Percentiles rank a stretch among this genome's conserved stretches.
Evolutionary conservation across 1,140 invertebrate species (phyloP).

Genomic region (Hypsibius dujardini): DNA sequence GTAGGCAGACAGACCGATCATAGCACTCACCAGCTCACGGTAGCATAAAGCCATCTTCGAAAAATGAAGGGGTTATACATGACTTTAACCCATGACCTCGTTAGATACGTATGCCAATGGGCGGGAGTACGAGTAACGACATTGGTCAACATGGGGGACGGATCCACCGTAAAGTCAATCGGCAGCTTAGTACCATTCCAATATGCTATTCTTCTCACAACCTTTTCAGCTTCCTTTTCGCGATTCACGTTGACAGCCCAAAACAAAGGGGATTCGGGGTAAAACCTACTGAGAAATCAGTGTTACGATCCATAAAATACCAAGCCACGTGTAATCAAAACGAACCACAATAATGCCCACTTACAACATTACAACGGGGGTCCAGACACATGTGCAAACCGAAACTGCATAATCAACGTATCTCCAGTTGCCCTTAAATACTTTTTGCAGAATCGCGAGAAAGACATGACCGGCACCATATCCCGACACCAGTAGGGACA

Average conservation of each 20-base stretch:
- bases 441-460: neutral
- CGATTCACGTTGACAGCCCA: neutral
- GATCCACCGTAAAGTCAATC: neutral
- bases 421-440: neutral
- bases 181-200: neutral
- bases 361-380: constrained; percentile 1
- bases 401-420: neutral
- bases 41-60: neutral
- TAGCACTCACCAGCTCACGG: neutral
- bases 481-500: neutral
- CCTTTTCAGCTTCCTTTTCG: neutral
- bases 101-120: neutral
- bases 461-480: neutral
- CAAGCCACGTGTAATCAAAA: neutral
- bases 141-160: neutral
- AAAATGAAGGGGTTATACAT: constrained; percentile 6
- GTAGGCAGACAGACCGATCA: too few relatives aligned
- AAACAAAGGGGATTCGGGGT: neutral
- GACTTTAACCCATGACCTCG: neutral
- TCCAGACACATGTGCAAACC: neutral
- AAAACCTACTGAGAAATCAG: neutral
- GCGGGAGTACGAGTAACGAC: neutral
- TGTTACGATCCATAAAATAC: neutral
- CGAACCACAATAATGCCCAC: neutral
- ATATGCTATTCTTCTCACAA: neutral